Base-by-base conservation (phyloP, 2,888 invertebrate genomes). In the Beris morrisii region DNA sequence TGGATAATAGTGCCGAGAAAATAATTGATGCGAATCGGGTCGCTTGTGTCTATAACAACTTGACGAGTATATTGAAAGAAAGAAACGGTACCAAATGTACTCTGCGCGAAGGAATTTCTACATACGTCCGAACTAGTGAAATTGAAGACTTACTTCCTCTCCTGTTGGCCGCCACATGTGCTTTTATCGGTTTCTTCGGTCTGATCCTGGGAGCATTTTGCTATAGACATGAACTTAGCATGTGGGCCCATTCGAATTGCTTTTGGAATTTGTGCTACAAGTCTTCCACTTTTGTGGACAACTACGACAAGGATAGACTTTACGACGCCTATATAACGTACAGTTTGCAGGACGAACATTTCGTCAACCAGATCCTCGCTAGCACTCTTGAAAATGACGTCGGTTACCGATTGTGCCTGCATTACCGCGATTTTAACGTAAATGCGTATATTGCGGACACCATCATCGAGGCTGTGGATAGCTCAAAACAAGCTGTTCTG, bases 301-400 rank as follows among this genome's bases (percentile, higher is more conserved):
- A 87, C 78, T 87, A 86, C 75, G 88, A 88, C 78, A 89, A 89
- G 81, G 91, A 92, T 81, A 88, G 93, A 73, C 85, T 93, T 56
- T 95, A 93, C 78, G 97, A 98, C 82, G 96, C 95, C 64, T 97
- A 97, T 82, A 89, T 98, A 72, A 92, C 93, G 74, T 97, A 97
- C 83, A 93, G 94, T 77, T 90, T 92, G 69, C 92, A 94, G 80
- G 96, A 97, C 81, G 94, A 95, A 77, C 88, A 89, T 58, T 95
- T 95, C 80, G 94, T 96, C 46, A 90, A 89, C 73, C 91, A 95
- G 80, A 91, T 93, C 75, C 82, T 97, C 74, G 92, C 92, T 63
- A 91, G 93, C 22, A 92, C 93, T 63, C 85, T 97, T 71, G 95
- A 96, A 83, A 86, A 88, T 68, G 88, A 91, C 75, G 89, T 91